These are phyloP conservation scores for Ladona fulva DNA, from an alignment of 1,140 invertebrate genomes.

Conservation along the genomic window DNA sequence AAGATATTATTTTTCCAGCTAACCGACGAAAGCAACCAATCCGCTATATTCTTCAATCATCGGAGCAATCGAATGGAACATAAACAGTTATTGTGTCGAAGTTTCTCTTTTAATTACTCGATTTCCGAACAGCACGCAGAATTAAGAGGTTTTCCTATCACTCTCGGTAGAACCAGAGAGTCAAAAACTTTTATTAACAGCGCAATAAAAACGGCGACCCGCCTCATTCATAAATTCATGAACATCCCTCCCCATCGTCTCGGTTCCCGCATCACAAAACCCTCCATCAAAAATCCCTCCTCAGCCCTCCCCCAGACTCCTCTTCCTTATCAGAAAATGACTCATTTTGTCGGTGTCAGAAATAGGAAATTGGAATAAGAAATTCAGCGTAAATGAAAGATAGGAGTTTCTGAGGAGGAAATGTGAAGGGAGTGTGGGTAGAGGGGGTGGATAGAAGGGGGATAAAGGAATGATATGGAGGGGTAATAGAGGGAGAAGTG, in stretches of 20 bases:
- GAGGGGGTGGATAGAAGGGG: not conserved
- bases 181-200: not conserved
- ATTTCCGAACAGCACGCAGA: too few species aligned
- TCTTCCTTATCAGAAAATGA: slow-evolving; percentile 20
- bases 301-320: not conserved
- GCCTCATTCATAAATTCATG: not conserved
- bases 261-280: not conserved
- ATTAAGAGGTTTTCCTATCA: too few species aligned
- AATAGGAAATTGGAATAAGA: slow-evolving; percentile 23
- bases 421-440: not conserved
- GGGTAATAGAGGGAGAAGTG: not conserved
- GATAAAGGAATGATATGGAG: not conserved
- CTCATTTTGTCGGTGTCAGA: slow-evolving; percentile 21
- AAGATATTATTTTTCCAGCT: too few species aligned
- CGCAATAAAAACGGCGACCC: not conserved
- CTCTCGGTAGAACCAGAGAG: too few species aligned
- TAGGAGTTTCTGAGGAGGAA: slow-evolving; percentile 15
- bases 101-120: too few species aligned
- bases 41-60: too few species aligned
- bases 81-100: too few species aligned
- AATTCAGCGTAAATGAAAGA: slow-evolving; percentile 24
- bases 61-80: too few species aligned
- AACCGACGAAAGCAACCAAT: too few species aligned
- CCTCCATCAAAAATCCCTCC: not conserved
- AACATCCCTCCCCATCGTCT: not conserved